Conservation (phyloP, 2,888 invertebrate genomes). For the Spodoptera exigua region DNA sequence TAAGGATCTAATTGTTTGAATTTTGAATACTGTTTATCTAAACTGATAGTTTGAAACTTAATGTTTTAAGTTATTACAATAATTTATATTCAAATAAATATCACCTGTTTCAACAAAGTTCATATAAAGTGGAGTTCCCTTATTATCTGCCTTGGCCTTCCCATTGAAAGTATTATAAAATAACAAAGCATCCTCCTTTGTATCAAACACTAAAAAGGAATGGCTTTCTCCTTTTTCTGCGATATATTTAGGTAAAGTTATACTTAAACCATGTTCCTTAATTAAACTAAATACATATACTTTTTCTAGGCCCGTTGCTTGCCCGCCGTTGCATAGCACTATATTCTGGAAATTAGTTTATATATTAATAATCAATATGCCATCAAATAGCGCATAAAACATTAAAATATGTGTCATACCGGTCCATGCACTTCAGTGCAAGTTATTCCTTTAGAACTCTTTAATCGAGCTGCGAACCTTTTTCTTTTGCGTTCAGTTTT, state of each 20-base stretch:
- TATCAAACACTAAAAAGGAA: conserved; percentile 92
- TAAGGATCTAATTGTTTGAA: neutral
- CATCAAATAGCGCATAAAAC: neutral
- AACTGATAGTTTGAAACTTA: too few relatives aligned
- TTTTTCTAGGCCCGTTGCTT: conserved; percentile 93
- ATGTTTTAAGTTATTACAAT: too few relatives aligned
- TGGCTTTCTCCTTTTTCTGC: conserved; percentile 95
- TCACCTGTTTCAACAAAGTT: conserved; percentile 90
- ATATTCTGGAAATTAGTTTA: conserved; percentile 89
- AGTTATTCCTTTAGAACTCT: conserved; percentile 73
- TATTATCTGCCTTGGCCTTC: conserved; percentile 86
- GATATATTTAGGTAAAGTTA: conserved; percentile 89
- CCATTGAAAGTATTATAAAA: conserved; percentile 91
- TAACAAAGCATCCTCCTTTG: conserved; percentile 82
- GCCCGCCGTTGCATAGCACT: conserved; percentile 95
- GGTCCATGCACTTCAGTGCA: conserved; percentile 68
- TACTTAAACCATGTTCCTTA: conserved; percentile 84
- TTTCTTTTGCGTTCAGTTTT: conserved; percentile 78
- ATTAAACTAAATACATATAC: conserved; percentile 90
- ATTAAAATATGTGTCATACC: conserved; percentile 62
- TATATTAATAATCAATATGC: too few relatives aligned
- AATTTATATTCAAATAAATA: conserved; percentile 24
- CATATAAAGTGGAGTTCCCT: conserved; percentile 91
- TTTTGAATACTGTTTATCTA: too few relatives aligned
- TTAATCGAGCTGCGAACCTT: conserved; percentile 78